Percentiles rank a stretch among this genome's conserved stretches.
phyloP scores from a whole-genome alignment of 2,888 invertebrate species.

The Scrobipalpa atriplicella region DNA sequence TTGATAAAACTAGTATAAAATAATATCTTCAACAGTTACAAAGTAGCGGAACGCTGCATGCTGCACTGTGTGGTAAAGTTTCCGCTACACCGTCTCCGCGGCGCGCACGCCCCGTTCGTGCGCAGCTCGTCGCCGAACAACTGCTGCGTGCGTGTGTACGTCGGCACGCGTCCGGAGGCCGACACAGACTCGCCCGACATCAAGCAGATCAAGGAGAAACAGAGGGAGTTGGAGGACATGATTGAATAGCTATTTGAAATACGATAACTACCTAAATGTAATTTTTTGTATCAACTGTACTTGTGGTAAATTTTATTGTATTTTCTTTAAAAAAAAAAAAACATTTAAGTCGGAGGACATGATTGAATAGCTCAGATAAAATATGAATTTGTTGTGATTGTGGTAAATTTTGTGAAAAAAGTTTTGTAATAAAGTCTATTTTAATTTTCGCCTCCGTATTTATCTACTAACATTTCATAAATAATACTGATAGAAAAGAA shows the following conservation, averaged over 20 bases:
- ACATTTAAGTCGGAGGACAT: no score
- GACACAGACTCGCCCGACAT: conserved; percentile 36
- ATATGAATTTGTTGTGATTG: no score
- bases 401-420: no score
- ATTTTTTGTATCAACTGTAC: background rate
- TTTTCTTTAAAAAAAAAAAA: no score
- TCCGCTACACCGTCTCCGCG: conserved; percentile 65
- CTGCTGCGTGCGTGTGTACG: conserved; percentile 62
- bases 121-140: conserved; percentile 57
- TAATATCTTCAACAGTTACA: conserved; percentile 54
- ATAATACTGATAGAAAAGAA: no score
- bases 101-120: conserved; percentile 57
- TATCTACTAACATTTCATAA: no score
- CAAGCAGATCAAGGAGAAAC: conserved; percentile 38
- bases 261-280: no score
- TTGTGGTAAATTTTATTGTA: background rate
- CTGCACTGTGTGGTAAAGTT: conserved; percentile 64
- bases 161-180: conserved; percentile 44
- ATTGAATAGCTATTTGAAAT: conserved; percentile 51
- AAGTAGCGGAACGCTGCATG: conserved; percentile 72
- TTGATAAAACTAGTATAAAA: no score
- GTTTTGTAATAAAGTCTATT: no score
- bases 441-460: no score
- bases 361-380: no score
- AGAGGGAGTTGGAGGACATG: conserved; percentile 50